Conservation (phyloP, 2,113 vertebrate species). For the Theristicus caerulescens region DNA sequence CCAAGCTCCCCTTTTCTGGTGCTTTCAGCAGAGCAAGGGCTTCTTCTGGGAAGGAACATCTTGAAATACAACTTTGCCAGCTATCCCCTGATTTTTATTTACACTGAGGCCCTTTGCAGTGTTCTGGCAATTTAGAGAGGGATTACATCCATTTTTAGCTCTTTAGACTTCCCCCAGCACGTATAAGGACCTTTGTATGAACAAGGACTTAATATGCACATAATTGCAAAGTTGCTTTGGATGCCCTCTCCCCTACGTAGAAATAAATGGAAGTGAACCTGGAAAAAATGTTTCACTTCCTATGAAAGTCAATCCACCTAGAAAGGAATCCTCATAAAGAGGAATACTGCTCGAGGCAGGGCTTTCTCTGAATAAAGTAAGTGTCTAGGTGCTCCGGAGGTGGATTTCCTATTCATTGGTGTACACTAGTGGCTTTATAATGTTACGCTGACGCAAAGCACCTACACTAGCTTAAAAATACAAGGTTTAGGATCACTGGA, state of each 20-base stretch:
- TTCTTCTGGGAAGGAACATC: neutral
- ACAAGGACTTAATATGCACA: neutral
- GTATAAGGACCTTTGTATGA: neutral
- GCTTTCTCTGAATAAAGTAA: slow-evolving; percentile 21
- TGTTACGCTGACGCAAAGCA: rapidly evolving
- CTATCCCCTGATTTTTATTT: neutral
- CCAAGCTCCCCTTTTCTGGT: neutral
- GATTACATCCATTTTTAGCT: neutral
- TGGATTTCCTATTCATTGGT: slow-evolving; percentile 1
- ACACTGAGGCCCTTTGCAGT: neutral
- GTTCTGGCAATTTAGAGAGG: neutral
- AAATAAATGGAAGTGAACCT: slow-evolving; percentile 27
- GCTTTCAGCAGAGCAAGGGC: neutral
- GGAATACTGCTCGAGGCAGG: neutral
- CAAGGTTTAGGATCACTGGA: neutral
- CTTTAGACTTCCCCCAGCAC: neutral
- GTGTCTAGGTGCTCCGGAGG: neutral
- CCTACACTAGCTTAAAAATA: neutral
- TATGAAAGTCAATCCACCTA: neutral
- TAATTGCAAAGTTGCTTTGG: neutral
- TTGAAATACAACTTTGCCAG: neutral
- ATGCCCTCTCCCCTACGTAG: neutral
- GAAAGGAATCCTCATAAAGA: slow-evolving; percentile 33
- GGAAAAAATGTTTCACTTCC: slow-evolving; percentile 40
- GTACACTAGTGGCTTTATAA: slow-evolving; percentile 11